Percentiles rank a stretch among this genome's conserved stretches.
Evolutionary conservation across 2,113 vertebrate species (phyloP).

Genomic region (Ageneiosus marmoratus): DNA sequence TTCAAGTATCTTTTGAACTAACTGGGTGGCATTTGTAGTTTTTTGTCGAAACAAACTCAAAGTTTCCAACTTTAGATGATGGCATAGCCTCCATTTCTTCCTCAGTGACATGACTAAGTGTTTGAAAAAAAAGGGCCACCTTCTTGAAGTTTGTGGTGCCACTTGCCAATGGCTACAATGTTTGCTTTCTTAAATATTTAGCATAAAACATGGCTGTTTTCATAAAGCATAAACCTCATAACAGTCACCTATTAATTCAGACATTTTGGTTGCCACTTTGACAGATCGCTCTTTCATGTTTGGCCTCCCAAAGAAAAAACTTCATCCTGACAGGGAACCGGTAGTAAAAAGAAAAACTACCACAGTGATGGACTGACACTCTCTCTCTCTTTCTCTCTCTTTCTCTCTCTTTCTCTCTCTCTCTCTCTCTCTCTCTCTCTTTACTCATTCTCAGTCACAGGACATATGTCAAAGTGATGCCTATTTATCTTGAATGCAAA

Average conservation of each 20-base stretch:
- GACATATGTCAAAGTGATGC: not conserved
- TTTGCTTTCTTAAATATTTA: constrained; percentile 28
- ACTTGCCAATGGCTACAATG: constrained; percentile 43
- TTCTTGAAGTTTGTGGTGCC: constrained; percentile 23
- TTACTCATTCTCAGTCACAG: not conserved
- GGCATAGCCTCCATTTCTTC: not conserved
- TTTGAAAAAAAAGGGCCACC: constrained; percentile 4
- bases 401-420: constrained; percentile 19
- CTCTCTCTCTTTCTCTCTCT: constrained; percentile 23
- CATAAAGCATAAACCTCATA: constrained; percentile 27
- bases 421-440: constrained; percentile 28
- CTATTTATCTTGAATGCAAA: constrained; percentile 14
- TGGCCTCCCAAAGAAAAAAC: constrained; percentile 32
- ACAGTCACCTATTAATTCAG: constrained; percentile 52
- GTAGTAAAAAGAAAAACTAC: constrained; percentile 39
- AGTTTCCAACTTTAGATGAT: constrained; percentile 34
- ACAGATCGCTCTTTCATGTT: constrained; percentile 36
- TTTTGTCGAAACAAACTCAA: constrained; percentile 27
- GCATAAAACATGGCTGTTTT: constrained; percentile 39
- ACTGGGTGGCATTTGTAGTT: constrained; percentile 38
- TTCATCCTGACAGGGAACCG: constrained; percentile 47
- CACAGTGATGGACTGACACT: constrained; percentile 22
- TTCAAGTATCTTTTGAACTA: constrained; percentile 24
- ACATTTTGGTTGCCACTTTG: constrained; percentile 49
- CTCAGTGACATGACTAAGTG: constrained; percentile 6